phyloP scores from a whole-genome alignment of 2,888 invertebrate species.

The Stenichneumon culpator region DNA sequence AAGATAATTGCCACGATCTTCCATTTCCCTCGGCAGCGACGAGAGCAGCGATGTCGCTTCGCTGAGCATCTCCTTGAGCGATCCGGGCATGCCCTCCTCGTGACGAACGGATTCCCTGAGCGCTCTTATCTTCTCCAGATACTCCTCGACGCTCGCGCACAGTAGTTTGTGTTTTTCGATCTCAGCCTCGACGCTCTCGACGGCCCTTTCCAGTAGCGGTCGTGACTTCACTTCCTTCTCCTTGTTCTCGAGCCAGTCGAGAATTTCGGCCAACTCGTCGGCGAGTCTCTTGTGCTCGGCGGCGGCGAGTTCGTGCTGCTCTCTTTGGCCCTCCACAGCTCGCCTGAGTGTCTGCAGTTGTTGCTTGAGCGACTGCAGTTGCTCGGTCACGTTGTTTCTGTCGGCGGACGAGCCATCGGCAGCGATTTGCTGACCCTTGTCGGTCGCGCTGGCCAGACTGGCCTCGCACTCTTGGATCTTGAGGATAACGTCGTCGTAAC shows the following conservation, averaged over 20 bases:
- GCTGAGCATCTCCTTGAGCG: slow-evolving; percentile 93
- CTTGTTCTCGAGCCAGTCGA: slow-evolving; percentile 94
- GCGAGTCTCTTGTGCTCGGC: slow-evolving; percentile 95
- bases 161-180: slow-evolving; percentile 91
- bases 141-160: slow-evolving; percentile 89
- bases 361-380: slow-evolving; percentile 94
- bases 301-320: slow-evolving; percentile 94
- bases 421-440: slow-evolving; percentile 97
- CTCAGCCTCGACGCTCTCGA: slow-evolving; percentile 93
- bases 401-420: slow-evolving; percentile 95
- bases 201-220: slow-evolving; percentile 92
- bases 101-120: slow-evolving; percentile 91
- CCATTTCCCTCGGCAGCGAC: slow-evolving; percentile 92
- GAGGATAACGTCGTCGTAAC: slow-evolving; percentile 93
- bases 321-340: slow-evolving; percentile 93
- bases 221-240: slow-evolving; percentile 93
- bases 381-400: slow-evolving; percentile 94
- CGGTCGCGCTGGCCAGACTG: slow-evolving; percentile 93
- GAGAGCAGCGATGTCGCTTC: slow-evolving; percentile 92
- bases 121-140: slow-evolving; percentile 90
- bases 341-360: slow-evolving; percentile 92
- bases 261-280: slow-evolving; percentile 92
- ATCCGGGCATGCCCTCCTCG: slow-evolving; percentile 93
- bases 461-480: slow-evolving; percentile 97
- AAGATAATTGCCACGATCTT: slow-evolving; percentile 93